Evolutionary conservation across 2,113 vertebrate species (phyloP).

Genomic region (Mesembrinibis cayennensis): DNA sequence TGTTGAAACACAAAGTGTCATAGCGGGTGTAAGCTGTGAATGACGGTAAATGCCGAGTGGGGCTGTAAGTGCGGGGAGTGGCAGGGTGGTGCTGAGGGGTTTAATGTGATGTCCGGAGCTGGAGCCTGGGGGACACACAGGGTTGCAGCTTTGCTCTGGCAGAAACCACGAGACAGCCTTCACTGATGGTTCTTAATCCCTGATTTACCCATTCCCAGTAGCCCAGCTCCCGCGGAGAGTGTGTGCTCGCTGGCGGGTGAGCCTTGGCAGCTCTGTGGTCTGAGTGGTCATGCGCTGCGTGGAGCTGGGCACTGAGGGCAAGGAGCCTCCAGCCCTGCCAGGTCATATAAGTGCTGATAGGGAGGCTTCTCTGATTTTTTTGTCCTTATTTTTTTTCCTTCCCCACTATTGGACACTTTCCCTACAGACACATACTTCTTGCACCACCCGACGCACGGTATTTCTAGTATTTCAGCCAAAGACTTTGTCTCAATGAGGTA

Average conservation of each 20-base stretch:
- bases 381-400: not conserved
- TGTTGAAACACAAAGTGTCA: not conserved
- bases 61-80: not conserved
- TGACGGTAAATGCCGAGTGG: not conserved
- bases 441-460: rapidly evolving
- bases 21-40: not conserved
- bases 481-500: not conserved
- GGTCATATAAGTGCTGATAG: not conserved
- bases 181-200: not conserved
- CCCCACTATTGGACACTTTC: not conserved
- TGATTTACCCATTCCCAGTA: not conserved
- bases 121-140: not conserved
- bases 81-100: not conserved
- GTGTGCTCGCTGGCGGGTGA: rapidly evolving
- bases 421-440: not conserved
- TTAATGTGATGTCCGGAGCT: not conserved
- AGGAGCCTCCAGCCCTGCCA: not conserved
- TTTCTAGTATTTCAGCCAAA: not conserved
- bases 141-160: not conserved
- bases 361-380: not conserved
- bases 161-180: not conserved
- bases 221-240: not conserved
- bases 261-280: not conserved
- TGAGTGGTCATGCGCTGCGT: rapidly evolving
- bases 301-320: not conserved